Percentiles rank a stretch among this genome's conserved stretches.
Conservation (phyloP, 2,888 invertebrate genomes). For the Stenurella melanura region DNA sequence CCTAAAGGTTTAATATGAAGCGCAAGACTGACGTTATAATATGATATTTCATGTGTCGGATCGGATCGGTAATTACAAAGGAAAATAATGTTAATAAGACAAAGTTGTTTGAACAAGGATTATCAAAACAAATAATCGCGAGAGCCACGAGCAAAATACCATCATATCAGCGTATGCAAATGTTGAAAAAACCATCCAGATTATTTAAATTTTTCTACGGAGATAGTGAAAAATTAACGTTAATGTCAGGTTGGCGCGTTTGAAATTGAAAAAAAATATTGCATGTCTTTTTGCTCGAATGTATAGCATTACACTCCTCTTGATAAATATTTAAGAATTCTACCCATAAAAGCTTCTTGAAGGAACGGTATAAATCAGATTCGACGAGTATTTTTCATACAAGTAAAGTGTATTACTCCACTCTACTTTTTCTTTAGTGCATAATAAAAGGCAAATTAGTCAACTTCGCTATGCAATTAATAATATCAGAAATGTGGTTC, state of each 20-base stretch:
- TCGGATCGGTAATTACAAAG: conserved; percentile 33
- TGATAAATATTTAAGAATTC: conserved; percentile 52
- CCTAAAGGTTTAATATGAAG: conserved; percentile 14
- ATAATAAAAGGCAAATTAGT: conserved; percentile 59
- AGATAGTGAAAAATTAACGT: conserved; percentile 37
- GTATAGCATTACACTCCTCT: conserved; percentile 42
- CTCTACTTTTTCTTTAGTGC: conserved; percentile 52
- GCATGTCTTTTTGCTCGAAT: conserved; percentile 44
- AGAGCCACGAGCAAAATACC: conserved; percentile 19
- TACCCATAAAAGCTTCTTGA: conserved; percentile 50
- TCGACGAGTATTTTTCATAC: conserved; percentile 54
- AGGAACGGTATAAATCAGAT: conserved; percentile 47
- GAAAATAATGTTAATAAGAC: conserved; percentile 31
- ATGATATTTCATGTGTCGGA: conserved; percentile 17
- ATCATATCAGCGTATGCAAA: conserved; percentile 3
- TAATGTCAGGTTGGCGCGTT: conserved; percentile 22
- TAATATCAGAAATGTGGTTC: conserved; percentile 55
- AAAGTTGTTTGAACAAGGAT: conserved; percentile 33
- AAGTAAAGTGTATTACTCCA: conserved; percentile 51
- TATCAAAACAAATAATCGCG: conserved; percentile 36
- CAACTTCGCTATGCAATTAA: conserved; percentile 58
- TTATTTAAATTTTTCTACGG: conserved; percentile 27
- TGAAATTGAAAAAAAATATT: conserved; percentile 35
- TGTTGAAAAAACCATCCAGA: conserved; percentile 24
- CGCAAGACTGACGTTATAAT: background rate